Base-by-base conservation (phyloP, 2,797 vertebrate genomes). In the Chelmon rostratus region DNA sequence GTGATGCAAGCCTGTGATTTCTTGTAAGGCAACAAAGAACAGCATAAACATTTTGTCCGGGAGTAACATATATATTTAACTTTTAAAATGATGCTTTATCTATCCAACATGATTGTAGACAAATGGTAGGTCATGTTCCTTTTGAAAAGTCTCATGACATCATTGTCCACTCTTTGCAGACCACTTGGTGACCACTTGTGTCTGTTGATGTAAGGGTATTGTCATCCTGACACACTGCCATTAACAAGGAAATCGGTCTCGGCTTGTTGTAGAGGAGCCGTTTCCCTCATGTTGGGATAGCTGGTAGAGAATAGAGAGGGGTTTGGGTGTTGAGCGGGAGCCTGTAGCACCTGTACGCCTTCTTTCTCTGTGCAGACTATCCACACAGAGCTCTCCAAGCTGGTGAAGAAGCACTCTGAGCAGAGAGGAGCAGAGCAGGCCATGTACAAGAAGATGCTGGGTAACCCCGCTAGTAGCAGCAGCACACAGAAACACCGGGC, bases 381-480 rank as follows among this genome's bases (percentile, higher is more conserved):
- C 93, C 98, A 99, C 0, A 94, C 97, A 0, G 98, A 99, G 92
- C 97, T 99, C 40, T 99, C 98, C 0, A 99, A 98, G 93, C 93
- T 98, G 90, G 96, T 97, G 88, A 99, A 98, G 95, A 99, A 98
- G 83, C 95, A 97, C 0, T 96, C 96, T 0, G 97, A 98, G 68
- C 97, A 98, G 94, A 96, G 93, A 86, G 97, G 94, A 12, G 94
- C 96, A 3, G 98, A 99, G 91, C 98, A 98, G 0, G 98, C 97
- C 79, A 96, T 99, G 95, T 99, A 98, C 90, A 98, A 97, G 89
- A 99, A 99, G 93, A 99, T 99, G 98, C 93, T 99, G 2, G 98
- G 98, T 25, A 99, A 97, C 80, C 94, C 94, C 15, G 61, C 83
- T 0, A 86, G 78, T 28, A 53, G 69, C 23, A 72, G 77, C 73